Evolutionary conservation across 2,797 vertebrate species (phyloP).

Genomic region (Dallia pectoralis): DNA sequence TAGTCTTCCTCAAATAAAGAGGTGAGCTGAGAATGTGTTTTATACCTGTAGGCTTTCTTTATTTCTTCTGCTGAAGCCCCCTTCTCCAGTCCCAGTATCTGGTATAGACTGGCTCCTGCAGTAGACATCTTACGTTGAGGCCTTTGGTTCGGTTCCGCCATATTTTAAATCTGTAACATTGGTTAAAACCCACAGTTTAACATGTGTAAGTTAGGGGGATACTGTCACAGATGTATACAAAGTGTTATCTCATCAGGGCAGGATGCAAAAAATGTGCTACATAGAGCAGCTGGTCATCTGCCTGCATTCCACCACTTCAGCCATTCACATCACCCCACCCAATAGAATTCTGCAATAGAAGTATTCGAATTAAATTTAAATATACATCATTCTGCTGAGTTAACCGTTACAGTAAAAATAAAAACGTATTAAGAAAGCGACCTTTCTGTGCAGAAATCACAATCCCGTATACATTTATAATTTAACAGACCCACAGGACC

Average conservation of each 20-base stretch:
- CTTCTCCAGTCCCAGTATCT: constrained; percentile 82
- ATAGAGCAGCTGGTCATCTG: too few relatives aligned
- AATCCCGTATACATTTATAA: too few relatives aligned
- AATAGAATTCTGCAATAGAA: too few relatives aligned
- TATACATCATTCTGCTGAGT: too few relatives aligned
- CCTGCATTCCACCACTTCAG: not conserved
- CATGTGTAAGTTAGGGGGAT: not conserved
- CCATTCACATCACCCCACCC: not conserved
- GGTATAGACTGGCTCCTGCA: constrained; percentile 82
- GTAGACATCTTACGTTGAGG: constrained; percentile 80
- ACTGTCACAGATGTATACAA: not conserved
- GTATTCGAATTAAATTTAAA: too few relatives aligned
- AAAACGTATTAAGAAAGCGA: too few relatives aligned
- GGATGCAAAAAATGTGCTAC: not conserved
- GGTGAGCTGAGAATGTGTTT: too few relatives aligned
- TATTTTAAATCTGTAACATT: constrained; percentile 51
- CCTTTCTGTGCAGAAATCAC: too few relatives aligned
- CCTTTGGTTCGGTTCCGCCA: constrained; percentile 72
- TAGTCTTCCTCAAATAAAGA: too few relatives aligned
- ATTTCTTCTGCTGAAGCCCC: constrained; percentile 84
- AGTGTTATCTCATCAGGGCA: not conserved
- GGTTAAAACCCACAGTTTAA: not conserved
- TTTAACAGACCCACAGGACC: too few relatives aligned
- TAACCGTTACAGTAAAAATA: too few relatives aligned
- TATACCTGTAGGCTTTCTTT: constrained; percentile 89